These are phyloP conservation scores for Eurystomus glaucurus DNA, from an alignment of 2,797 vertebrate species.

Conservation along the genomic window DNA sequence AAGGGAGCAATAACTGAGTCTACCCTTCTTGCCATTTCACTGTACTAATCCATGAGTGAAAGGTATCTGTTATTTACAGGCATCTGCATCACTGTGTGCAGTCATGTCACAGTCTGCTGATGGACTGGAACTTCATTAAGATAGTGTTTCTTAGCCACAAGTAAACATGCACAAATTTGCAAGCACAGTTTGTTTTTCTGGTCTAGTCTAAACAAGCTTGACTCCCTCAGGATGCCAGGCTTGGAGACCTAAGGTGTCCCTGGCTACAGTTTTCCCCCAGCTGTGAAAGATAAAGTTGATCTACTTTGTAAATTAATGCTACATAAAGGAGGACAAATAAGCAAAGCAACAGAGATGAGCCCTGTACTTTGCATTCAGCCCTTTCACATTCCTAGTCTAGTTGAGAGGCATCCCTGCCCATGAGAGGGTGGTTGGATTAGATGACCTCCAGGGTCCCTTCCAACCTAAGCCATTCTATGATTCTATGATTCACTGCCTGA, in stretches of 20 bases:
- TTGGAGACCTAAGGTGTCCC: not conserved
- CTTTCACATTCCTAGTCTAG: not conserved
- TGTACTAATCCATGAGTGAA: not conserved
- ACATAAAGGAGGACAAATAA: not conserved
- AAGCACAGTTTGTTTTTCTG: not conserved
- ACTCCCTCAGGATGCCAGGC: not conserved
- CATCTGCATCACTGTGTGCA: not conserved
- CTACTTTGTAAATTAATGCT: not conserved
- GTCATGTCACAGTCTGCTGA: not conserved
- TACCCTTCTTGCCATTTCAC: not conserved
- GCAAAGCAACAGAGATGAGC: not conserved
- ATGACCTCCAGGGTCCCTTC: no score
- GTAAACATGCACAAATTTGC: not conserved
- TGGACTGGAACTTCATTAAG: not conserved
- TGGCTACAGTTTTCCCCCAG: not conserved
- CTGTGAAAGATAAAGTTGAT: not conserved
- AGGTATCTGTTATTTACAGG: not conserved
- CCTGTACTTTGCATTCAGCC: not conserved
- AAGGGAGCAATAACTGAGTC: not conserved
- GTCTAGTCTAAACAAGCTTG: not conserved
- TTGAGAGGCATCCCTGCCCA: no score
- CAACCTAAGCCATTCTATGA: no score
- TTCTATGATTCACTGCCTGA: not conserved
- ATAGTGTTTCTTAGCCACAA: not conserved
- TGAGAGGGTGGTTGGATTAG: no score